Base-by-base conservation (phyloP, 2,888 invertebrate species). In the Folsomia candida region DNA sequence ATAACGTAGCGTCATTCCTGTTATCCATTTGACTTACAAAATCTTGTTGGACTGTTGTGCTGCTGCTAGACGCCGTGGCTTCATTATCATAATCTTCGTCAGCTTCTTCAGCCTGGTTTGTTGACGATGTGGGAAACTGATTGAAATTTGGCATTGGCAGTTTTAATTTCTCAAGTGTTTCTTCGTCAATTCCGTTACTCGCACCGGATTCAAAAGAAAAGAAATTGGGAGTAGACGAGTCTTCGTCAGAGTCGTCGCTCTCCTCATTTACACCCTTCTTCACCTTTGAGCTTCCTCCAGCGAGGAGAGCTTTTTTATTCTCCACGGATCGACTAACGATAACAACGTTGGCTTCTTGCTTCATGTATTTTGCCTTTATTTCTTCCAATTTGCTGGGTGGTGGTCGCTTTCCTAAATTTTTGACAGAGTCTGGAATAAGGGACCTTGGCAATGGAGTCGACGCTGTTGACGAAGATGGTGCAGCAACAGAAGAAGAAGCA, bases 241-340 rank as follows among this genome's bases (percentile, higher is more conserved):
- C 76, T 2, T 76, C 77, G 24, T 78, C 79, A 24, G 80, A 80
- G 22, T 80, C 80, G 24, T 80, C 79, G 25, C 76, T 78, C 24
- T 79, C 79, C 3, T 75, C 76, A 22, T 65, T 58, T 67, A 73
- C n/a, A n/a, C n/a, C n/a, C n/a, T n/a, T n/a, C n/a, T n/a, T n/a
- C n/a, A n/a, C n/a, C n/a, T n/a, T n/a, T n/a, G n/a, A n/a, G n/a
- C n/a, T n/a, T n/a, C n/a, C n/a, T n/a, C n/a, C n/a, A n/a, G n/a
- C n/a, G n/a, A n/a, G n/a, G n/a, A n/a, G n/a, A n/a, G n/a, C 24
- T 29, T 67, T 69, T n/a, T 37, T 47, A 51, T n/a, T 25, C 0
- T 22, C 51, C 4, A 51, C 27, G n/a, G 60, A 1, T 26, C 63
- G 9, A 22, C 70, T 70, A 11, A 75, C 72, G 9, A 75, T 71